Evolutionary conservation across 2,113 vertebrate genomes (phyloP), one percentile per base, ranked within the genome.

Genomic region (Theropithecus gelada): DNA sequence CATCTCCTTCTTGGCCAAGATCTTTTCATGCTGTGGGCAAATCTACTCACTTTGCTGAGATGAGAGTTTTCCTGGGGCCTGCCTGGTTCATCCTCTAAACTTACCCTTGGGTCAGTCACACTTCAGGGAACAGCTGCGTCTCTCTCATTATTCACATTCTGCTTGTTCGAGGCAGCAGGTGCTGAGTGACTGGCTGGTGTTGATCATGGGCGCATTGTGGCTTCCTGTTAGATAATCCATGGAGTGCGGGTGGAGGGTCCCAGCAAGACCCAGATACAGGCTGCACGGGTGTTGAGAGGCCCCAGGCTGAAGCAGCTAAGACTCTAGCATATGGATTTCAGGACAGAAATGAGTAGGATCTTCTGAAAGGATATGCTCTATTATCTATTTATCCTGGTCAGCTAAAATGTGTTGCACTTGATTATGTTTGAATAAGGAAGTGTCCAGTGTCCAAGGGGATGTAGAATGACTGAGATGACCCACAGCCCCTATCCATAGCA

Each of bases 191-290:
- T 38, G 76, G 70, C 27, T 25, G 64, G 72, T 6, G 22, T 30
- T 75, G 45, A 17, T 38, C 1, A 2, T 12, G 48, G 22, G 27
- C 20, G 10, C 18, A 40, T 16, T 68, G 50, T 45, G 85, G 57
- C 23, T 40, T 84, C 2, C 0, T 16, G 18, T 5, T 22, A 61
- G 50, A 43, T 25, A 32, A 32, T 38, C 18, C 6, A 20, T 9
- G 9, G 12, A 30, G 1, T 30, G 14, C 2, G 20, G 38, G 64
- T 11, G 13, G 4, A 5, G 7, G 3, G 64, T 5, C 4, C 20
- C 52, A 45, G 18, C 17, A 6, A 38, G 55, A 68, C 17, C 89
- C n/a, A 38, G 83, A 32, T 12, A 17, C 38, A 27, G 52, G 23
- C 22, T 59, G 7, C 40, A 64, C 18, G 3, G 25, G 35, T 3